Evolutionary conservation across 2,888 invertebrate genomes (phyloP).

Genomic region (Apocheima hispidaria): DNA sequence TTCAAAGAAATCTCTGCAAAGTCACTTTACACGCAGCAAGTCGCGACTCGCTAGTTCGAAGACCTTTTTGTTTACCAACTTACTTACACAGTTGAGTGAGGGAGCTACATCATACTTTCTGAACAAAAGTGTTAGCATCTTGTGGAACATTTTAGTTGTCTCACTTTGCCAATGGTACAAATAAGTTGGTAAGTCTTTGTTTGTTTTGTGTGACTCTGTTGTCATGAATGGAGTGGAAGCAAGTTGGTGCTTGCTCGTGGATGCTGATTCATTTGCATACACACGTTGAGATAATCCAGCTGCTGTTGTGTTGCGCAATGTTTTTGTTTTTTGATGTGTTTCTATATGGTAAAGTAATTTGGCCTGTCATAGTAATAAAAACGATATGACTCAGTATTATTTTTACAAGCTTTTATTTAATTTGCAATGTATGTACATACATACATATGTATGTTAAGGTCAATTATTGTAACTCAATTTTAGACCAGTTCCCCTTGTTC

Average conservation of each 20-base stretch:
- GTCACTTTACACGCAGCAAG: conserved; percentile 6
- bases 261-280: conserved; percentile 29
- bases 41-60: conserved; percentile 3
- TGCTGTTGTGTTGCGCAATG: conserved; percentile 28
- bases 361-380: neutral
- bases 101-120: neutral
- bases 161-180: neutral
- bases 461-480: no score
- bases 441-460: no score
- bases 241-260: conserved; percentile 20
- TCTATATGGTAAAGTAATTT: neutral
- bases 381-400: neutral
- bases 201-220: conserved; percentile 27
- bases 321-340: conserved; percentile 12
- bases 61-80: neutral
- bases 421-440: no score
- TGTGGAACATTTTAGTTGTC: neutral
- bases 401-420: no score
- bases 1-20: conserved; percentile 14
- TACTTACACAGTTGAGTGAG: neutral
- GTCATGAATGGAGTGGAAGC: conserved; percentile 18
- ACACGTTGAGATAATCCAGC: conserved; percentile 19
- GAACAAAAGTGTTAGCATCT: neutral
- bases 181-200: conserved; percentile 4
- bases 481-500: no score